These are phyloP conservation scores for Notiomystis cincta DNA, from an alignment of 2,113 vertebrate species.

Conservation along the genomic window DNA sequence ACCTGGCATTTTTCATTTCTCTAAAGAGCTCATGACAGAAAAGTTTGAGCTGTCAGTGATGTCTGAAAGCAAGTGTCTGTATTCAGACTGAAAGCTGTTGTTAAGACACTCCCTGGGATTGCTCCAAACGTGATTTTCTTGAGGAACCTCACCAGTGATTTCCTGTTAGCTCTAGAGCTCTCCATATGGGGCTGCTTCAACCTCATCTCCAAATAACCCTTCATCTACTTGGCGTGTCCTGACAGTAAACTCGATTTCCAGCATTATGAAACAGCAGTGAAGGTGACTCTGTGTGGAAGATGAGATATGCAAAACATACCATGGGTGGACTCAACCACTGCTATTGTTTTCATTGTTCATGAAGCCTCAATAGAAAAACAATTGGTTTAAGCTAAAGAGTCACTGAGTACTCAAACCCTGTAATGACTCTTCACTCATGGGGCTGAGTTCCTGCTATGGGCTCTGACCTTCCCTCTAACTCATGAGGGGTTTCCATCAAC, in stretches of 20 bases:
- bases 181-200: neutral
- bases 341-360: neutral
- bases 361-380: neutral
- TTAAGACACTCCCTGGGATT: neutral
- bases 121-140: neutral
- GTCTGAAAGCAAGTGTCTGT: neutral
- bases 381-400: neutral
- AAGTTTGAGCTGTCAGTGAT: neutral
- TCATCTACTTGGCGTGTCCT: neutral
- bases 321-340: neutral
- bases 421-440: accelerated
- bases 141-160: neutral
- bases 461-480: neutral
- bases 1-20: neutral
- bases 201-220: neutral
- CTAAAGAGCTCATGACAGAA: neutral
- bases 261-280: neutral
- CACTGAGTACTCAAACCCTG: accelerated
- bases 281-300: neutral
- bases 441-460: neutral
- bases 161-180: neutral
- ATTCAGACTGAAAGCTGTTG: neutral
- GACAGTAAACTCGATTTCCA: neutral
- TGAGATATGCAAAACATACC: neutral
- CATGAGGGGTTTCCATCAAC: neutral